Percentiles rank a stretch among this genome's conserved stretches.
Evolutionary conservation across 2,797 vertebrate genomes (phyloP).

Genomic region (Gorsachius magnificus): DNA sequence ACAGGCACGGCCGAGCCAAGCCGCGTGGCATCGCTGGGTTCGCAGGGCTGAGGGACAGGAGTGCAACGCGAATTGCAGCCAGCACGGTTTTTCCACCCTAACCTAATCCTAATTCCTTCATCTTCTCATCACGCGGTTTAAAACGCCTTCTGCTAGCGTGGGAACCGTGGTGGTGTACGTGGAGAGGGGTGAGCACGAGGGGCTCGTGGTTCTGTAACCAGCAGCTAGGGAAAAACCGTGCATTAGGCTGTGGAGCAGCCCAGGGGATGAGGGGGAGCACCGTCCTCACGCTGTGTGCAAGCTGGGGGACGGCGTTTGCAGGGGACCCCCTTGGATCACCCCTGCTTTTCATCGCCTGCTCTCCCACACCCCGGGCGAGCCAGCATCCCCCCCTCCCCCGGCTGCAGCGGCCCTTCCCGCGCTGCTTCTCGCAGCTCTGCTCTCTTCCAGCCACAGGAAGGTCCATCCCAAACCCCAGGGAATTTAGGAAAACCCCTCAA

Average conservation of each 20-base stretch:
- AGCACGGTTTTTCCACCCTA: not conserved
- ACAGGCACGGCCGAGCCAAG: rapidly evolving
- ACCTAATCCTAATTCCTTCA: not conserved
- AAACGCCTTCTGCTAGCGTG: too few species aligned
- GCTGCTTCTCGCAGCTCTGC: rapidly evolving
- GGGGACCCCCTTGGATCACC: not conserved
- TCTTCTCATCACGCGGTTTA: not conserved
- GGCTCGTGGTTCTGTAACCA: rapidly evolving
- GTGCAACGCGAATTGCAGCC: rapidly evolving
- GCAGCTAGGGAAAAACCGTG: not conserved
- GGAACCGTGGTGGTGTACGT: rapidly evolving
- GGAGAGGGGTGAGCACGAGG: not conserved
- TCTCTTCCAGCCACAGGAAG: not conserved
- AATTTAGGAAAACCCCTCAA: not conserved
- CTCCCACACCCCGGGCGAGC: not conserved
- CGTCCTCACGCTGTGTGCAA: not conserved
- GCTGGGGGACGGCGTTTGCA: not conserved
- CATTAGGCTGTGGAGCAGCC: not conserved
- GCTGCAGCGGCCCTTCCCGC: not conserved
- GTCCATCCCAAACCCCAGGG: not conserved
- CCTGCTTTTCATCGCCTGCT: rapidly evolving
- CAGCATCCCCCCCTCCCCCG: not conserved
- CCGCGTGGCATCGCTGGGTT: rapidly evolving
- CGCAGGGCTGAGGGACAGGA: not conserved
- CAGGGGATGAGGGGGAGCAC: not conserved